Conservation (phyloP, 2,797 vertebrate species). For the Novumbra hubbsi region DNA sequence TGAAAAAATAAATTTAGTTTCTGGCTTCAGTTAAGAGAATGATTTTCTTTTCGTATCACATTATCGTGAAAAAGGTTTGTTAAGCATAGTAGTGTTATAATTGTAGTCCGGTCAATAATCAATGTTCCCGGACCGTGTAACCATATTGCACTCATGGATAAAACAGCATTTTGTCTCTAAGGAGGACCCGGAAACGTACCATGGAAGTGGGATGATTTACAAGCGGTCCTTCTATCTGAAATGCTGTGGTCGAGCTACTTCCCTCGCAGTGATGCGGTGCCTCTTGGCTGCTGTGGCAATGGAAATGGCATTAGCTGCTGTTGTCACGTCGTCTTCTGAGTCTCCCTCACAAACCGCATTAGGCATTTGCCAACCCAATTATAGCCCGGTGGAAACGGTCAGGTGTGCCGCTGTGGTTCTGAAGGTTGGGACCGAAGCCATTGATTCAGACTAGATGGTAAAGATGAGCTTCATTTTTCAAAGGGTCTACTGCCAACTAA, state of each 20-base stretch:
- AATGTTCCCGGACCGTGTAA: not conserved
- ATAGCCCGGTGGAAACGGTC: constrained; percentile 48
- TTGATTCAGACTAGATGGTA: constrained; percentile 51
- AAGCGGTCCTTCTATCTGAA: not conserved
- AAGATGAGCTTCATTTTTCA: constrained; percentile 35
- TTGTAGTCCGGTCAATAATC: not conserved
- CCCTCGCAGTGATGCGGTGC: not conserved
- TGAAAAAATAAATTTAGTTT: too few relatives aligned
- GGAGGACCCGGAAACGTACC: not conserved
- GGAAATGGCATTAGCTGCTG: constrained; percentile 51
- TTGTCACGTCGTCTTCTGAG: constrained; percentile 34
- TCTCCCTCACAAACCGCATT: constrained; percentile 57
- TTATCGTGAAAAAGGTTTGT: too few relatives aligned
- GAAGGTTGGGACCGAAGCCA: constrained; percentile 48
- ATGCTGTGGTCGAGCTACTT: not conserved
- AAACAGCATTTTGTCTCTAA: not conserved
- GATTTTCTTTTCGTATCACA: too few relatives aligned
- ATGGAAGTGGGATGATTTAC: not conserved
- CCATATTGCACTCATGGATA: not conserved
- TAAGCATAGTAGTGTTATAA: not conserved
- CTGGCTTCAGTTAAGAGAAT: too few relatives aligned
- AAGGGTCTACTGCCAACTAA: not conserved
- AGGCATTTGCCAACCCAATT: constrained; percentile 64
- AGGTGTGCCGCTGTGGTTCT: constrained; percentile 51
- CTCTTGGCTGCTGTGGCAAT: not conserved